Evolutionary conservation across 2,113 vertebrate species (phyloP).

Genomic region (Ailurus styani): DNA sequence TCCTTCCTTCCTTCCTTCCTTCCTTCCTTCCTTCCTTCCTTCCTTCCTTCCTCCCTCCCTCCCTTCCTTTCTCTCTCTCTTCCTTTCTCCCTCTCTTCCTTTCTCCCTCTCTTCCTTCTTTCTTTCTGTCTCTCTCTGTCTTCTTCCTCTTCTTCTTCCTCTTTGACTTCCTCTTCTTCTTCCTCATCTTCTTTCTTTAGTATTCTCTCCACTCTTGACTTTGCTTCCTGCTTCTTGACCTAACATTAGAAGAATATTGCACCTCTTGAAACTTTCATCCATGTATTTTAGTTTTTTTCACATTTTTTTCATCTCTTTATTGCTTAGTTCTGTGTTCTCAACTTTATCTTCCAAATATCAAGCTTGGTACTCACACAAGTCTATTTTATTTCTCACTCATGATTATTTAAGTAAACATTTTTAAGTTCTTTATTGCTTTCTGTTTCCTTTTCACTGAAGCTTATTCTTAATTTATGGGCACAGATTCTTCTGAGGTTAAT

Average conservation of each 20-base stretch:
- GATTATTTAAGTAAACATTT: not conserved
- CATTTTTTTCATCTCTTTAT: not conserved
- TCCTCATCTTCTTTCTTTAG: not conserved
- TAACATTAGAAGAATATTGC: not conserved
- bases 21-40: too few relatives aligned
- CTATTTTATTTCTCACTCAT: not conserved
- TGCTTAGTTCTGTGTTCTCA: not conserved
- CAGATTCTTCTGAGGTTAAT: not conserved
- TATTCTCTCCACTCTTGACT: not conserved
- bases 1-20: not conserved
- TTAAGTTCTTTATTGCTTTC: not conserved
- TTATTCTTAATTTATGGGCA: not conserved
- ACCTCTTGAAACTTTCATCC: not conserved
- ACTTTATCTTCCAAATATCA: not conserved
- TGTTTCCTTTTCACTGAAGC: not conserved
- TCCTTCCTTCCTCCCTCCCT: too few relatives aligned
- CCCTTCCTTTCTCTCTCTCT: too few relatives aligned
- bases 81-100: too few relatives aligned
- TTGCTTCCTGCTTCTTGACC: not conserved
- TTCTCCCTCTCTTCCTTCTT: too few relatives aligned
- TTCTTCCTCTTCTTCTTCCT: not conserved
- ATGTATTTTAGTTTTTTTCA: not conserved
- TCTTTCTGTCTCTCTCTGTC: too few relatives aligned
- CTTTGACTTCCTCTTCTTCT: too few relatives aligned
- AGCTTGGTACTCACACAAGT: not conserved